These are phyloP conservation scores for Caenorhabditis doughertyi DNA, from an alignment of 2,888 invertebrate genomes.

Conservation along the genomic window DNA sequence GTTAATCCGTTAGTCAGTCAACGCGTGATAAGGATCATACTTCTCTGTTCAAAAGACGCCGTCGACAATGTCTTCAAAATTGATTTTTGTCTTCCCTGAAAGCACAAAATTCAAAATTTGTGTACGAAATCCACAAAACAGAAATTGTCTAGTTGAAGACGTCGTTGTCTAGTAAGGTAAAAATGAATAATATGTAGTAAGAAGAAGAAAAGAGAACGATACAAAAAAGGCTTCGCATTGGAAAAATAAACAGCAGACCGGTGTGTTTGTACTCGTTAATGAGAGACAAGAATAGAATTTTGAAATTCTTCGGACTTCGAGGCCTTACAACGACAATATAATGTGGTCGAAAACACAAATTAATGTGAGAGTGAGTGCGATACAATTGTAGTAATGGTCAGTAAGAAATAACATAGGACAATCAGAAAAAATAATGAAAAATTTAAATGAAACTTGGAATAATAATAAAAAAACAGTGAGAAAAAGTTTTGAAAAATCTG, in stretches of 20 bases:
- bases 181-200: constrained; percentile 2
- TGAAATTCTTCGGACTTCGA: constrained; percentile 26
- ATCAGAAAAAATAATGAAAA: constrained; percentile 31
- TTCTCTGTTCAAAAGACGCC: constrained; percentile 20
- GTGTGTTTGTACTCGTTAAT: constrained; percentile 59
- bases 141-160: constrained; percentile 22
- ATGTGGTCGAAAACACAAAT: constrained; percentile 52
- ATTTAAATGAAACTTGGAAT: too few species aligned
- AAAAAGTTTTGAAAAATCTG: background rate
- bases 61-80: constrained; percentile 29
- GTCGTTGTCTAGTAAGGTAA: background rate
- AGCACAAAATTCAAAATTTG: background rate
- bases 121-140: constrained; percentile 3
- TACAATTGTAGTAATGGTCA: constrained; percentile 53
- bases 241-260: constrained; percentile 11
- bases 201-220: constrained; percentile 13
- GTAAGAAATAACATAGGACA: constrained; percentile 1
- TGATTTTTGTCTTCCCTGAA: constrained; percentile 21
- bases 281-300: constrained; percentile 54
- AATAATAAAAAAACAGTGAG: too few species aligned
- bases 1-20: constrained; percentile 44
- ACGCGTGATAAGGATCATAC: constrained; percentile 58
- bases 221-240: constrained; percentile 20
- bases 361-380: constrained; percentile 49
- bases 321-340: constrained; percentile 35